Evolutionary conservation across 2,888 invertebrate species (phyloP), one percentile per base, ranked within the genome.

Genomic region (Amiota mariae): DNA sequence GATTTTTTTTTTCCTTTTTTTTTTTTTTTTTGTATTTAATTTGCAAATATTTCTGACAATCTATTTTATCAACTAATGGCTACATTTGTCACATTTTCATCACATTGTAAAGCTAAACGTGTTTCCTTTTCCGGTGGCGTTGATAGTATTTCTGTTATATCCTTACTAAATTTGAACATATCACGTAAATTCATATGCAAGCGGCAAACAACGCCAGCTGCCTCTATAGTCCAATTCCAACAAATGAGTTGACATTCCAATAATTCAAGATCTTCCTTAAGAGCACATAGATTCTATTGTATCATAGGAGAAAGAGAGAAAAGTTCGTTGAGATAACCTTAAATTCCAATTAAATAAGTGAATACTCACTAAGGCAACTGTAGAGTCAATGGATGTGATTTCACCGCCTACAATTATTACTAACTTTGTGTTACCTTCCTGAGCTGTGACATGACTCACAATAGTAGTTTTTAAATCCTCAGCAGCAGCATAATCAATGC

Each of bases 401-500:
- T 91, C 91, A 76, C 89, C 89, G n/a, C 93, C 96, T 91, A 96
- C 95, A 67, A 96, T 93, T 70, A 96, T 94, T 75, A 96, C 94
- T 61, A 93, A 71, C 79, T 89, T 86, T 82, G 92, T 91, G 75
- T 90, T 91, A 73, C 91, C 91, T 63, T 67, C 56, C 79, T 92
- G 91, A 11, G 91, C 90, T 18, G 92, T 94, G 15, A 93, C 94
- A 90, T 95, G 95, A 85, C 93, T 93, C 75, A 97, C 93, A 77
- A 94, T 92, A 85, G 92, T 91, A 15, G 81, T 78, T 80, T 92
- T 91, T 81, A 96, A 91, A 90, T 92, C 94, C 90, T 96, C 96
- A 0, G 95, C 95, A 4, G 95, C 94, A n/a, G 96, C 94, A 90
- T 95, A 96, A 73, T 93, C 91, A 70, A 96, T 91, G 83, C 93